These are phyloP conservation scores for Octopus sinensis DNA, from an alignment of 1,140 invertebrate genomes.

Conservation along the genomic window DNA sequence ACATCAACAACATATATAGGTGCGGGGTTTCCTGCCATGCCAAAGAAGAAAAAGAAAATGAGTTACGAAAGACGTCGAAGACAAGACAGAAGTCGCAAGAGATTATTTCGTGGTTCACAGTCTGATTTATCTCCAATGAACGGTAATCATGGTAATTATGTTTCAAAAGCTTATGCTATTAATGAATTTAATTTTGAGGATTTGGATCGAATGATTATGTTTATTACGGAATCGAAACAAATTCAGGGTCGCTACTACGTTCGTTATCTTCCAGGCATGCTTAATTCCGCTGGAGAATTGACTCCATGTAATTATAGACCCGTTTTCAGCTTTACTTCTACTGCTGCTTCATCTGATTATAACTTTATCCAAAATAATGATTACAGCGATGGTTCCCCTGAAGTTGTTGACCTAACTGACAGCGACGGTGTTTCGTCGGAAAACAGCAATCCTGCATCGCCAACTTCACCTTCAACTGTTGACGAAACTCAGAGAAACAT, in stretches of 20 bases:
- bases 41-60: not conserved
- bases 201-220: not conserved
- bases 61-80: not conserved
- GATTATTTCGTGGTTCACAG: not conserved
- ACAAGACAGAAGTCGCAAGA: not conserved
- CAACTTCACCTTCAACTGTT: no score
- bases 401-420: not conserved
- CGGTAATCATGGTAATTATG: not conserved
- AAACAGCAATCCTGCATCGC: no score
- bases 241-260: not conserved
- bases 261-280: not conserved
- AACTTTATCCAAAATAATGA: no score
- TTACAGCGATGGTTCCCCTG: not conserved
- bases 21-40: not conserved
- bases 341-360: no score
- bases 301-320: not conserved
- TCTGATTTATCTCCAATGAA: not conserved
- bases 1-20: no score
- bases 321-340: not conserved
- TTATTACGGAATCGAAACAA: slow-evolving; percentile 2
- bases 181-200: not conserved
- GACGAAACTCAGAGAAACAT: no score
- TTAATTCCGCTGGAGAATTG: not conserved
- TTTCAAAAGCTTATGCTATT: not conserved
- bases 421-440: no score